These are phyloP conservation scores for Latrodectus elegans DNA, from an alignment of 2,888 invertebrate genomes.

Conservation along the genomic window DNA sequence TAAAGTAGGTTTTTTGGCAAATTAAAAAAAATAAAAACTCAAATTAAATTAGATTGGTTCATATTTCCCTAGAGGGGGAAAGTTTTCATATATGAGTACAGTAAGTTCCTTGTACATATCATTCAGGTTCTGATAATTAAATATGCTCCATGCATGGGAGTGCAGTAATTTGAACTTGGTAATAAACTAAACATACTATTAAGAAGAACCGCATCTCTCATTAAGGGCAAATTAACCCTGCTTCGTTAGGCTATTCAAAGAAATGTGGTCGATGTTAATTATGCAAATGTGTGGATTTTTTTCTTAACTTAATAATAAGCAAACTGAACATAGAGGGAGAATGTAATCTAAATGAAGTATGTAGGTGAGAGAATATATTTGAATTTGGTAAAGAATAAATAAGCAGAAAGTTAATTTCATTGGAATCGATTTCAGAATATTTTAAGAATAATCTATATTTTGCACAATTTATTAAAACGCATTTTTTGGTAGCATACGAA, in stretches of 20 bases:
- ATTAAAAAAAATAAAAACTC: no score
- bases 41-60: no score
- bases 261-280: slow-evolving; percentile 35
- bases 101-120: no score
- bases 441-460: slow-evolving; percentile 13
- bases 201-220: slow-evolving; percentile 25
- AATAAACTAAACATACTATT: background rate
- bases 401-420: slow-evolving; percentile 21
- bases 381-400: slow-evolving; percentile 21
- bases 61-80: no score
- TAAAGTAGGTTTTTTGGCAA: no score
- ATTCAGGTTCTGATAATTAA: background rate
- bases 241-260: slow-evolving; percentile 40
- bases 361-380: slow-evolving; percentile 14
- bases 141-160: background rate
- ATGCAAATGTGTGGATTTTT: slow-evolving; percentile 31
- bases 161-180: background rate
- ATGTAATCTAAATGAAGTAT: slow-evolving; percentile 14
- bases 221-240: slow-evolving; percentile 46
- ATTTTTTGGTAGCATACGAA: no score
- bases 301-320: slow-evolving; percentile 20
- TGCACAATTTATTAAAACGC: no score
- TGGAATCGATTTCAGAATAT: slow-evolving; percentile 14
- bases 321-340: slow-evolving; percentile 16
- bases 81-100: no score